Evolutionary conservation across 2,888 invertebrate species (phyloP).

Genomic region (Rhorus exstirpatorius): DNA sequence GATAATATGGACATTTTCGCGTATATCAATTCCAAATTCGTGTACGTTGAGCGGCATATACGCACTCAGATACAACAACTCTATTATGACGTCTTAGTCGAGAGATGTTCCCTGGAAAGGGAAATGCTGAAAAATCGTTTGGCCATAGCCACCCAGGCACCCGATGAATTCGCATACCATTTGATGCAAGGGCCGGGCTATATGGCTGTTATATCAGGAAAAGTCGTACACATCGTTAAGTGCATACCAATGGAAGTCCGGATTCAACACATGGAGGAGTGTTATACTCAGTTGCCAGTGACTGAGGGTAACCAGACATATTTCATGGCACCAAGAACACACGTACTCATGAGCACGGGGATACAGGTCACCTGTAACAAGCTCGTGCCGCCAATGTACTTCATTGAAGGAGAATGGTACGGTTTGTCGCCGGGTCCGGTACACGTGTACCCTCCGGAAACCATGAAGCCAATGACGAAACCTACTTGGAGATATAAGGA

Average conservation of each 20-base stretch:
- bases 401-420: constrained; percentile 69
- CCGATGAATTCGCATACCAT: constrained; percentile 73
- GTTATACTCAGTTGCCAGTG: constrained; percentile 73
- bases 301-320: constrained; percentile 1
- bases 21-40: constrained; percentile 43
- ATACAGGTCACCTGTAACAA: constrained; percentile 69
- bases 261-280: constrained; percentile 60
- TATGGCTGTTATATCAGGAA: constrained; percentile 72
- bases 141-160: constrained; percentile 65
- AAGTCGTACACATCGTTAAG: constrained; percentile 73
- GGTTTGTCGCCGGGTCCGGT: constrained; percentile 46
- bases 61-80: constrained; percentile 16
- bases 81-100: constrained; percentile 11
- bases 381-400: constrained; percentile 68
- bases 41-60: constrained; percentile 30
- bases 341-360: constrained; percentile 69
- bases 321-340: constrained; percentile 60
- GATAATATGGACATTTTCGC: constrained; percentile 33
- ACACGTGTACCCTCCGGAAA: background rate
- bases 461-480: constrained; percentile 54
- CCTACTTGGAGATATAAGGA: constrained; percentile 67
- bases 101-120: constrained; percentile 29
- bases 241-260: constrained; percentile 70
- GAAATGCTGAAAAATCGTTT: constrained; percentile 33
- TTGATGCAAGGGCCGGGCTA: constrained; percentile 72